A percentile compares a stretch with the other conserved stretches of the same genome.
These are phyloP conservation scores for Eulithis prunata DNA, from an alignment of 2,888 invertebrate species.

Conservation along the genomic window DNA sequence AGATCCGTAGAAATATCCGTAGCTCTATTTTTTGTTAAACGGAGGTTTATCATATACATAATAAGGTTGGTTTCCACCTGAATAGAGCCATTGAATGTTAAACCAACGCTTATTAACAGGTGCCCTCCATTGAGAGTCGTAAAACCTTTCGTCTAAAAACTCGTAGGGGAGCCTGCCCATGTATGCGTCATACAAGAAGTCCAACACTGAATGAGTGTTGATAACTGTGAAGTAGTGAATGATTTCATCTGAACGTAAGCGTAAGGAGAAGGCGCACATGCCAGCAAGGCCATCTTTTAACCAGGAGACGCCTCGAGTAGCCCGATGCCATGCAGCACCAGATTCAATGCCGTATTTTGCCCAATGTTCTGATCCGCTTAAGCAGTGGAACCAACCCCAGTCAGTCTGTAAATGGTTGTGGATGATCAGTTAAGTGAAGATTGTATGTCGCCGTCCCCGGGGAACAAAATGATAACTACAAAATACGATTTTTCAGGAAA, in stretches of 20 bases:
- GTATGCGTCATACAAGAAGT: slow-evolving; percentile 51
- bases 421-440: too few species aligned
- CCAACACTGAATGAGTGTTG: slow-evolving; percentile 47
- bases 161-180: slow-evolving; percentile 37
- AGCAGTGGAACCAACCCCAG: slow-evolving; percentile 57
- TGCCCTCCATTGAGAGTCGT: slow-evolving; percentile 6
- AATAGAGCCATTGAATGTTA: not conserved
- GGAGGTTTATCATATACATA: too few species aligned
- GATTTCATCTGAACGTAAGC: slow-evolving; percentile 43
- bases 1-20: too few species aligned
- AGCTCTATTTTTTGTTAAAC: not conserved
- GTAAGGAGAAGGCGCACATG: slow-evolving; percentile 47
- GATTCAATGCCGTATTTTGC: slow-evolving; percentile 50
- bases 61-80: too few species aligned
- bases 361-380: slow-evolving; percentile 37
- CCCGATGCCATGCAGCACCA: slow-evolving; percentile 48
- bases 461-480: too few species aligned
- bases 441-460: too few species aligned
- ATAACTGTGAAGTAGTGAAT: slow-evolving; percentile 51
- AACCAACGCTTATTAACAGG: not conserved
- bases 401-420: slow-evolving; percentile 43
- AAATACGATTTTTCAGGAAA: too few species aligned
- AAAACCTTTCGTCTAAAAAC: slow-evolving; percentile 33
- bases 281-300: slow-evolving; percentile 50
- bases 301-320: slow-evolving; percentile 30